Evolutionary conservation across 2,113 vertebrate species (phyloP).

Genomic region (Sphyrna mokarran): DNA sequence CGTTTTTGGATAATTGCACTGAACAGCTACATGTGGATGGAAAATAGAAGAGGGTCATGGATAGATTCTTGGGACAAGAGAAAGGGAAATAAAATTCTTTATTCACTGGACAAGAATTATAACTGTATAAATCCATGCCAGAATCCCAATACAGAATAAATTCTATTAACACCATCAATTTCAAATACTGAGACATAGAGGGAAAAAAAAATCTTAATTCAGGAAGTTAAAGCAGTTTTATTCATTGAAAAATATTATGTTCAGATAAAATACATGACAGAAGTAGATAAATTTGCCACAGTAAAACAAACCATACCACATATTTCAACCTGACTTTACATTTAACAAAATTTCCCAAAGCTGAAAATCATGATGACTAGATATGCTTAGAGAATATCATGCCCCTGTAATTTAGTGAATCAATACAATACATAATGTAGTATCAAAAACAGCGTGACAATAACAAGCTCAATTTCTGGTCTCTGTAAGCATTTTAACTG

Average conservation of each 20-base stretch:
- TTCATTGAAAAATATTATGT: background rate
- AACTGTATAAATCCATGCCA: background rate
- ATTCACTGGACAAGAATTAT: background rate
- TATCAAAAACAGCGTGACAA: background rate
- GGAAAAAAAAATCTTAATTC: background rate
- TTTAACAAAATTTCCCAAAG: background rate
- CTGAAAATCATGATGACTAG: background rate
- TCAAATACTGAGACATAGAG: background rate
- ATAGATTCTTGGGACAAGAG: background rate
- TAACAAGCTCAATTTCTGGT: background rate
- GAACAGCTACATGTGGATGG: background rate
- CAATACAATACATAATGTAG: background rate
- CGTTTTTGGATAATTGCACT: background rate
- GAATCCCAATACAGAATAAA: background rate
- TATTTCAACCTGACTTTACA: background rate
- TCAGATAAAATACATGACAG: too few species aligned
- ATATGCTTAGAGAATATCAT: background rate
- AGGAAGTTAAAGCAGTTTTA: background rate
- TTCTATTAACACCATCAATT: background rate
- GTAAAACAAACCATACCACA: background rate
- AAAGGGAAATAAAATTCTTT: background rate
- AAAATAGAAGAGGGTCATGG: background rate
- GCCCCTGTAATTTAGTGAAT: background rate
- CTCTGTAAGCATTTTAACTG: too few species aligned
- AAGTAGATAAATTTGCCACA: background rate